Evolutionary conservation across 1,140 invertebrate genomes (phyloP).

Genomic region (Sycophila sp.): DNA sequence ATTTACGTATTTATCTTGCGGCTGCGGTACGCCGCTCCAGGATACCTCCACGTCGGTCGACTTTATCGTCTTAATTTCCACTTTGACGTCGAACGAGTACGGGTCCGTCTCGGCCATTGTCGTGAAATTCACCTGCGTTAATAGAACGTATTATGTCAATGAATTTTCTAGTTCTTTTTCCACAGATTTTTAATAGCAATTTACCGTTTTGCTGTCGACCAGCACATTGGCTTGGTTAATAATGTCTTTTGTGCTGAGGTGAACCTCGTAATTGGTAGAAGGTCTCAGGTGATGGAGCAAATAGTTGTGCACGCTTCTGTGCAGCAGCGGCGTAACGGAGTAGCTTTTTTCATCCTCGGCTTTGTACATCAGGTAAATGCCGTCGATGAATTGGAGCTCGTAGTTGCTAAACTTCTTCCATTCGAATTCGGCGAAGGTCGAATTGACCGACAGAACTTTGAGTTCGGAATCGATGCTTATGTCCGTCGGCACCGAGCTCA

Average conservation of each 20-base stretch:
- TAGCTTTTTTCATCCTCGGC: slow-evolving; percentile 77
- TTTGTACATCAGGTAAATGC: slow-evolving; percentile 78
- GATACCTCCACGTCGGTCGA: slow-evolving; percentile 79
- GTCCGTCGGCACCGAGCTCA: slow-evolving; percentile 70
- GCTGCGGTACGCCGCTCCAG: slow-evolving; percentile 85
- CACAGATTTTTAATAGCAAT: slow-evolving; percentile 42
- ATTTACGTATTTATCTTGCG: slow-evolving; percentile 90
- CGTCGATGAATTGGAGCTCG: slow-evolving; percentile 81
- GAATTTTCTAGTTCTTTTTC: background rate
- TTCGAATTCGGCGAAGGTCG: slow-evolving; percentile 78
- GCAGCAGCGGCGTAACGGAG: slow-evolving; percentile 79
- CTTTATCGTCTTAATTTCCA: slow-evolving; percentile 80
- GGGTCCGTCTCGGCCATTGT: slow-evolving; percentile 70
- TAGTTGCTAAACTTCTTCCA: slow-evolving; percentile 86
- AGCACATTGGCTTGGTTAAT: slow-evolving; percentile 78
- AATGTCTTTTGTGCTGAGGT: slow-evolving; percentile 81
- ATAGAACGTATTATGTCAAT: no score
- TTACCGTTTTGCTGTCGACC: slow-evolving; percentile 74
- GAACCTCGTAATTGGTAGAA: slow-evolving; percentile 78
- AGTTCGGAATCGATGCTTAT: slow-evolving; percentile 79
- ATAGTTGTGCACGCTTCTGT: slow-evolving; percentile 78
- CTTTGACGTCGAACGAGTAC: slow-evolving; percentile 82
- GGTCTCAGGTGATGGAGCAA: slow-evolving; percentile 78
- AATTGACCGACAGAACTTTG: slow-evolving; percentile 77
- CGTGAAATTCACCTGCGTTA: slow-evolving; percentile 58